Base-by-base conservation (phyloP, 2,888 invertebrate genomes). In the Lapara coniferarum region DNA sequence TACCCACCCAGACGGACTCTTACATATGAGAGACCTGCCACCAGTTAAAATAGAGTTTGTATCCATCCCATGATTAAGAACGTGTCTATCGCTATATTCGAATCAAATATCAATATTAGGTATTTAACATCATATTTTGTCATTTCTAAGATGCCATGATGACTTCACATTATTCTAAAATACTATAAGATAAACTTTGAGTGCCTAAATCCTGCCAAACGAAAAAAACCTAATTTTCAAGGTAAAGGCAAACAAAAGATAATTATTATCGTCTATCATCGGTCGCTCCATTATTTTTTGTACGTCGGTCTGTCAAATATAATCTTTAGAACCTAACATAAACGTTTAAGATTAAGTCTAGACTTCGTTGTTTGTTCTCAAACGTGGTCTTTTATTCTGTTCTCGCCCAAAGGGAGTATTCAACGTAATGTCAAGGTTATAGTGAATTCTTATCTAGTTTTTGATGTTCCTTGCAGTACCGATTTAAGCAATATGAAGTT, bases 331-430 rank as follows among this genome's bases (percentile, higher is more conserved):
- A 19, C 13, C 19, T 55, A 52, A 55, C 55, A 66, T 66, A 69
- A 69, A 66, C 66, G 51, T 66, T 66, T 57, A 56, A 59, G 59
- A 59, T 37, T 52, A 51, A 69, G 69, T 66, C 69, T 57, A 69
- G 69, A 58, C 57, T 58, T 25, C 37, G 19, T 52, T 58, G 57
- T 68, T 58, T 51, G 10, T 51, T 66, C 37, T 55, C 13, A 49
- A 59, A 3, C 52, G 55, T 46, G 30, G 37, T 37, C 30, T 52
- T 58, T 66, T 58, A 58, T 16, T 63, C 63, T 19, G 12, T 63
- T 63, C 49, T 46, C 49, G 46, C 49, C 49, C 19, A 46, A 49
- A 49, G 46, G 49, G 49, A 19, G 19, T 10, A 19, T 55, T 55
- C 10, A 53, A n/a, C 14, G 16, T 63, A 19, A 63, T 49, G 63